Evolutionary conservation across 2,888 invertebrate genomes (phyloP), one percentile per base, ranked within the genome.

Genomic region (Troides helena): DNA sequence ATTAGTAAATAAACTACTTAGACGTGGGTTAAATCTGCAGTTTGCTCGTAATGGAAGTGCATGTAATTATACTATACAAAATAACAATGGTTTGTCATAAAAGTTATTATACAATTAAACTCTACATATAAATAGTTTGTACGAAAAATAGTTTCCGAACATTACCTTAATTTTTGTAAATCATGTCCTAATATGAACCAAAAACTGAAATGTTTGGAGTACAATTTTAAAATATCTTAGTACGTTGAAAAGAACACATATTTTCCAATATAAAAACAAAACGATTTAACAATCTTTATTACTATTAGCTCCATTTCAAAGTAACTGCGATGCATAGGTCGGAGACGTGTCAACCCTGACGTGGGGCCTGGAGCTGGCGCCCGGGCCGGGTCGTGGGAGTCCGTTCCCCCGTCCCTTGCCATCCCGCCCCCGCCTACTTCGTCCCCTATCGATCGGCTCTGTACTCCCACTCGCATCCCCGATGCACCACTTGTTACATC

Each of bases 401-500:
- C 74, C 74, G 75, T 73, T 74, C 73, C 75, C 74, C 61, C 71
- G 75, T 77, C 72, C 76, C 69, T 75, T 74, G 70, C 77, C 78
- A 78, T 66, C 43, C 21, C 21, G 68, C 71, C 46, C 70, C 74
- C 78, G 73, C 75, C 77, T 76, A 75, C 74, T 72, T 25, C 65
- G 71, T 76, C 76, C 77, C 75, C 69, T 81, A 83, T 84, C 80
- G 84, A 84, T 83, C 82, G 75, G 75, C 77, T 57, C 62, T 30
- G 74, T 76, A 71, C 75, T 71, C 70, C 76, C 78, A 80, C 77
- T 75, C 81, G 81, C 84, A 82, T 79, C 79, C 78, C 79, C 78
- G 80, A 83, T 87, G 87, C 87, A 88, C 85, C 88, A 89, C 89
- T 88, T 89, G 88, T 89, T 88, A 89, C 88, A 83, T 85, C 85